Conservation (phyloP, 2,888 invertebrate species). For the Sylvicola fuscatus region DNA sequence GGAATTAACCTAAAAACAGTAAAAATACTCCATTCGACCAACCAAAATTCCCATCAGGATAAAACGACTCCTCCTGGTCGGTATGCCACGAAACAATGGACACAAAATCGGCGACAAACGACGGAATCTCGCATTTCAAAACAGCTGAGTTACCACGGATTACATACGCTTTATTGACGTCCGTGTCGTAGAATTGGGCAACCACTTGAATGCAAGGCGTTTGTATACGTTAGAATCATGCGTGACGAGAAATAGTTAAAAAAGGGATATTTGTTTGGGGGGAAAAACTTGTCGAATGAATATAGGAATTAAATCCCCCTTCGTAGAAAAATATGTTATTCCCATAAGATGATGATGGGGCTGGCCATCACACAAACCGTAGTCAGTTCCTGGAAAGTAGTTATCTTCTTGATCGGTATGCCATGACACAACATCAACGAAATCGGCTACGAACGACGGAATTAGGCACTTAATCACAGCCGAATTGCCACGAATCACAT, state of each 20-base stretch:
- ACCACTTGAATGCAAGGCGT: conserved; percentile 40
- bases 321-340: too few species aligned
- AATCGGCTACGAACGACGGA: conserved; percentile 84
- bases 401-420: conserved; percentile 42
- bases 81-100: conserved; percentile 72
- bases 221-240: neutral
- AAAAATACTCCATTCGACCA: conserved; percentile 11
- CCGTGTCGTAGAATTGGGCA: conserved; percentile 74
- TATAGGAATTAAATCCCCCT: too few species aligned
- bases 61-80: conserved; percentile 30
- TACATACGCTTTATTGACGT: conserved; percentile 82
- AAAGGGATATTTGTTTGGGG: too few species aligned
- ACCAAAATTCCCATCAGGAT: conserved; percentile 25
- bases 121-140: conserved; percentile 84
- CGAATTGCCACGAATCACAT: conserved; percentile 75
- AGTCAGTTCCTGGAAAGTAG: conserved; percentile 24
- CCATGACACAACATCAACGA: conserved; percentile 73
- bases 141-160: conserved; percentile 75
- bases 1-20: too few species aligned
- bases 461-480: conserved; percentile 77
- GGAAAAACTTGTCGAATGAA: too few species aligned
- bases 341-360: too few species aligned
- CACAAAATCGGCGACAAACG: conserved; percentile 85
- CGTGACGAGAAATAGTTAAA: too few species aligned
- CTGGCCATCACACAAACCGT: conserved; percentile 23